These are phyloP conservation scores for Tetranychus urticae DNA, from an alignment of 1,140 invertebrate species.

Conservation along the genomic window DNA sequence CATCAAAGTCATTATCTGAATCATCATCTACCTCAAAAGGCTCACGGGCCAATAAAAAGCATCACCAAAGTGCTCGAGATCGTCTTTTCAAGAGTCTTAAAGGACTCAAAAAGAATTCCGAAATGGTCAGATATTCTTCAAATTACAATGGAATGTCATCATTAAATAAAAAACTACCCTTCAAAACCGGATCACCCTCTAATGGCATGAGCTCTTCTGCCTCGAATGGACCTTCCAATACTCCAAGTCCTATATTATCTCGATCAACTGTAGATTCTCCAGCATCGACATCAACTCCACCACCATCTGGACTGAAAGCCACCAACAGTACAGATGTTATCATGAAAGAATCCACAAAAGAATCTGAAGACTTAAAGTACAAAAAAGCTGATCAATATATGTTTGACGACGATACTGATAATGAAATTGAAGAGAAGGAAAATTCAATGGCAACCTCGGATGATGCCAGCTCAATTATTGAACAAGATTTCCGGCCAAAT, in stretches of 20 bases:
- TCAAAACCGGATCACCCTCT: too few relatives aligned
- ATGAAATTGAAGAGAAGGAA: neutral
- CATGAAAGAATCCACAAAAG: too few relatives aligned
- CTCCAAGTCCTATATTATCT: too few relatives aligned
- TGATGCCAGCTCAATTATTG: neutral
- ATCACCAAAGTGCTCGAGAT: constrained; percentile 10
- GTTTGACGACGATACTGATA: neutral
- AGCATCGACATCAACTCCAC: too few relatives aligned
- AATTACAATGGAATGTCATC: too few relatives aligned
- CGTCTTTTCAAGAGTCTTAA: constrained; percentile 12
- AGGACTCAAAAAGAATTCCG: constrained; percentile 5
- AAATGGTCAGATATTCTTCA: neutral
- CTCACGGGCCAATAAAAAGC: neutral
- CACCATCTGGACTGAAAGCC: too few relatives aligned
- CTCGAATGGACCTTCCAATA: too few relatives aligned
- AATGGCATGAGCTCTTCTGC: too few relatives aligned
- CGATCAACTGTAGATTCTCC: too few relatives aligned
- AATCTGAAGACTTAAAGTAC: too few relatives aligned
- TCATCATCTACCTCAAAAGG: neutral
- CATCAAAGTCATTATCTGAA: neutral
- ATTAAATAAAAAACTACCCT: too few relatives aligned
- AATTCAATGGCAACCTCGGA: neutral
- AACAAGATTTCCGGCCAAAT: neutral
- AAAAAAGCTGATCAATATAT: neutral
- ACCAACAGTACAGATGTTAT: too few relatives aligned